phyloP scores from a whole-genome alignment of 2,888 invertebrate species.

The Drosophila monieri region DNA sequence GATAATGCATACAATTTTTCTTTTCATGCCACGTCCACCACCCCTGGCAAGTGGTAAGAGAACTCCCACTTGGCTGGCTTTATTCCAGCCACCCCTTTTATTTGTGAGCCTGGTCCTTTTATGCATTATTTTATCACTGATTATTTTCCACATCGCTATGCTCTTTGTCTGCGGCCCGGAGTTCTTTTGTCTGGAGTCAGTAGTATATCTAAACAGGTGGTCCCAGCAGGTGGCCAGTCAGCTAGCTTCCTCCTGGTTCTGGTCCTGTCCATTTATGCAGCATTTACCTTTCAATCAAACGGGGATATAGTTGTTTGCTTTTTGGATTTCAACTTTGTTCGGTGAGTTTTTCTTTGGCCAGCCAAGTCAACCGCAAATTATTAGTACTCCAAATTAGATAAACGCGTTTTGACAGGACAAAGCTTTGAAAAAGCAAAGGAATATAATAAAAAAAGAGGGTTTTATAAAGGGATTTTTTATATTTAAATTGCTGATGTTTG shows the following conservation, averaged over 20 bases:
- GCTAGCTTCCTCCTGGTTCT: slow-evolving; percentile 17
- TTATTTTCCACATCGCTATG: slow-evolving; percentile 76
- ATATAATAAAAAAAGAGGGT: background rate
- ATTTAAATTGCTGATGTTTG: background rate
- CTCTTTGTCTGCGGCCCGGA: slow-evolving; percentile 58
- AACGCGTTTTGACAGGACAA: background rate
- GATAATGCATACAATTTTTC: slow-evolving; percentile 47
- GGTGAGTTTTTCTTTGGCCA: slow-evolving; percentile 29
- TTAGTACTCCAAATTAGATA: slow-evolving; percentile 7
- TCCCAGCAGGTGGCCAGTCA: slow-evolving; percentile 70
- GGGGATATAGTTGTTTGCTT: slow-evolving; percentile 36
- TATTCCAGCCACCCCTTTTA: slow-evolving; percentile 40
- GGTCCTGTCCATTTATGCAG: slow-evolving; percentile 37
- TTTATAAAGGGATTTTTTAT: background rate
- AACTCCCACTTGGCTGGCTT: background rate
- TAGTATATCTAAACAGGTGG: slow-evolving; percentile 76
- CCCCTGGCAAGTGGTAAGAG: slow-evolving; percentile 22
- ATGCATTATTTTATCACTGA: slow-evolving; percentile 76
- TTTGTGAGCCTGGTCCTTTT: slow-evolving; percentile 53
- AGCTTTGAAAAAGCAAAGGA: background rate
- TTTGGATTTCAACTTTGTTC: slow-evolving; percentile 36
- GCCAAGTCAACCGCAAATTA: slow-evolving; percentile 44
- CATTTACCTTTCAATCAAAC: slow-evolving; percentile 76
- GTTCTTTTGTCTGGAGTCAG: slow-evolving; percentile 54
- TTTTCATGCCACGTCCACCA: slow-evolving; percentile 19